Base-by-base conservation (phyloP, 2,888 invertebrate species). In the Drosophila engyochracea region DNA sequence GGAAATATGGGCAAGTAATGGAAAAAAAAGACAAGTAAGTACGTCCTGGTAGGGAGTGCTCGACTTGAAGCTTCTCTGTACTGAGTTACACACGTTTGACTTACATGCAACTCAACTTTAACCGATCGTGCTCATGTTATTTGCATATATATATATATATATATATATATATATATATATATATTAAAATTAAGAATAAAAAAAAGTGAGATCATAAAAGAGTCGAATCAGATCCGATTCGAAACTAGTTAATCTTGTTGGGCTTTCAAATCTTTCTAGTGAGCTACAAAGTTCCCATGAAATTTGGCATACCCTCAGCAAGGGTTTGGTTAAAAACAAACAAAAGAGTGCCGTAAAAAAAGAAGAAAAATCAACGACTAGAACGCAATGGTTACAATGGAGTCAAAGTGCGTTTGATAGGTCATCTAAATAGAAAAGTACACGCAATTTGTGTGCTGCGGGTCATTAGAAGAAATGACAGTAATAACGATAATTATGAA, bases 401-500 rank as follows among this genome's bases (percentile, higher is more conserved):
- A 85, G 84, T 85, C 72, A 85, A 83, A 87, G 74, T 87, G 87
- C 87, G 87, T 89, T 87, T 90, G 92, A 92, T 91, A 91, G 86
- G 81, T 86, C 85, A 91, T 89, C 92, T 84, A 91, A 92, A 92
- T 92, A 91, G 89, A 86, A 91, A 91, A 83, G 82, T 85, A 84
- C 92, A 92, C 92, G 92, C 92, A 91, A 91, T 82, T 81, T 79
- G 76, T 74, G 82, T 60, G 66, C 60, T 31, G 68, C 59, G 64
- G 76, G 89, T 82, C 89, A 85, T 88, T 89, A 82, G 85, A 84
- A 89, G 82, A 91, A 92, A 92, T 91, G 91, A 91, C 91, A 90
- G 92, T 93, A 93, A 93, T 92, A 93, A 92, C 93, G 86, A 92
- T 93, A 93, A 93, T 92, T 93, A 92, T 93, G 93, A 93, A 92